Evolutionary conservation across 2,888 invertebrate genomes (phyloP).

Genomic region (Synanthedon tipuliformis): DNA sequence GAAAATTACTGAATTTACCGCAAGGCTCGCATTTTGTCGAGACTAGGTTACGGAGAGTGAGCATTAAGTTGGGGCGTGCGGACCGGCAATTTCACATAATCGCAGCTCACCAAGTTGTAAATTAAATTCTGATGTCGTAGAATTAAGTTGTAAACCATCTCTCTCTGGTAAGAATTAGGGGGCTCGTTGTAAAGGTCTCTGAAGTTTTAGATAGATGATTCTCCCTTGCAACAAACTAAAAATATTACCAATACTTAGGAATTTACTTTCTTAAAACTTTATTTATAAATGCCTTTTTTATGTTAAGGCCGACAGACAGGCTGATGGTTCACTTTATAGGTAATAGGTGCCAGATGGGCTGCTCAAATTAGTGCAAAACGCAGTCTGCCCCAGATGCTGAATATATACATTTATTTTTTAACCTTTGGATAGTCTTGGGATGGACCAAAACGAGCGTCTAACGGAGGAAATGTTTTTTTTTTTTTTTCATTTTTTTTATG

Average conservation of each 20-base stretch:
- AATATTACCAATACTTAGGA: background rate
- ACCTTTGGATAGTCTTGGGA: too few species aligned
- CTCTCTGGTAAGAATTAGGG: constrained; percentile 19
- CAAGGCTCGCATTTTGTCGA: constrained; percentile 9
- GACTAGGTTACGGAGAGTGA: constrained; percentile 12
- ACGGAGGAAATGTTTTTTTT: too few species aligned
- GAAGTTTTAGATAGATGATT: constrained; percentile 24
- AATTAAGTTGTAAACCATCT: constrained; percentile 39
- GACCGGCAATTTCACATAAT: constrained; percentile 37
- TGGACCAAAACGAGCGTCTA: too few species aligned
- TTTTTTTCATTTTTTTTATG: too few species aligned
- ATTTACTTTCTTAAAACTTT: background rate
- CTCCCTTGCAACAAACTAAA: constrained; percentile 10
- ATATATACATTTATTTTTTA: too few species aligned
- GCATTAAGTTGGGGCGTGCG: constrained; percentile 19
- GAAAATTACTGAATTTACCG: constrained; percentile 27
- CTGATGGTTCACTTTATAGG: too few species aligned
- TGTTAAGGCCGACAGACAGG: too few species aligned
- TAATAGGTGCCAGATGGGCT: too few species aligned
- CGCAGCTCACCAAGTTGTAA: constrained; percentile 34
- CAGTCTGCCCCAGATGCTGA: too few species aligned
- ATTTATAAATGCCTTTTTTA: too few species aligned
- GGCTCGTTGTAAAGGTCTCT: constrained; percentile 13
- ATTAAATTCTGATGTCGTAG: constrained; percentile 50
- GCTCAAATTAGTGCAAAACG: too few species aligned